These are phyloP conservation scores for Cantharis rustica DNA, from an alignment of 2,888 invertebrate species.

Conservation along the genomic window DNA sequence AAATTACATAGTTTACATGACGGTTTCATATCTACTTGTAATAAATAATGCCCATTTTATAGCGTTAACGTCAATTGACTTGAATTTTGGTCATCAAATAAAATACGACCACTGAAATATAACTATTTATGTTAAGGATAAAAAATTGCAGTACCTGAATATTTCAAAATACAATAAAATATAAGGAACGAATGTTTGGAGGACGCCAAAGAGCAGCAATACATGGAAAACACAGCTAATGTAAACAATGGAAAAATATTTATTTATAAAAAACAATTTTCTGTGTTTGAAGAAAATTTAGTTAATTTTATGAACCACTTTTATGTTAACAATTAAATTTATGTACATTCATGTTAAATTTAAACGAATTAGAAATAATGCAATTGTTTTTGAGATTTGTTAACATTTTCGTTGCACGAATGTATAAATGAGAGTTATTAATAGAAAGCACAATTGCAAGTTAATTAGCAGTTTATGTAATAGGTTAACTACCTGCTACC, in stretches of 20 bases:
- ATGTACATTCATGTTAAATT: not conserved
- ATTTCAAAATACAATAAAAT: not conserved
- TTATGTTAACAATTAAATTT: not conserved
- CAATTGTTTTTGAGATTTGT: constrained; percentile 18
- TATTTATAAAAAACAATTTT: not conserved
- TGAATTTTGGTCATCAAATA: constrained; percentile 24
- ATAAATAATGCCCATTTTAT: constrained; percentile 31
- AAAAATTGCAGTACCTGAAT: not conserved
- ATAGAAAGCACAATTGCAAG: constrained; percentile 25
- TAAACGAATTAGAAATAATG: not conserved
- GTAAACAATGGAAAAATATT: no score
- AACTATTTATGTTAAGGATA: not conserved
- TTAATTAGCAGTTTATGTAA: constrained; percentile 27
- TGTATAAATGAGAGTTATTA: constrained; percentile 22
- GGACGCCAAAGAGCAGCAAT: no score
- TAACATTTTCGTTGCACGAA: constrained; percentile 20
- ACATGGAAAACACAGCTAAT: no score
- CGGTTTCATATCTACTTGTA: constrained; percentile 26
- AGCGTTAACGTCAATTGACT: constrained; percentile 24
- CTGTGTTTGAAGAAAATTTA: constrained; percentile 13
- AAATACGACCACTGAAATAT: constrained; percentile 24
- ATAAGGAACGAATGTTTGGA: no score
- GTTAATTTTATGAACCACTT: constrained; percentile 12
- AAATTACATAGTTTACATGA: constrained; percentile 28
- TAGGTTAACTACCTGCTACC: constrained; percentile 20